These are phyloP conservation scores for Pachypeltis micranthus DNA, from an alignment of 1,140 invertebrate genomes.

Conservation along the genomic window DNA sequence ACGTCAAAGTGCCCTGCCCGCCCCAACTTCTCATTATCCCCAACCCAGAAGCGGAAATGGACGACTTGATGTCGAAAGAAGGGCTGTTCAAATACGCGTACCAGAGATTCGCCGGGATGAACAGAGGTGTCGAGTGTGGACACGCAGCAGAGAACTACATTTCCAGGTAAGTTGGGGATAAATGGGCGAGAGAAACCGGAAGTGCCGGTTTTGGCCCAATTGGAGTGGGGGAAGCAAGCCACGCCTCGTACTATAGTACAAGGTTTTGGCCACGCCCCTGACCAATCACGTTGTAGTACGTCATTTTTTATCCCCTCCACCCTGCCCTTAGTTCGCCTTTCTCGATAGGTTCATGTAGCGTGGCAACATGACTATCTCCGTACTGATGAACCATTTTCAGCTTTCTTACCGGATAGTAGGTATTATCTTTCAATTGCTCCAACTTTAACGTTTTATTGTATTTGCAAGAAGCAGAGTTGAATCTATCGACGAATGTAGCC, in stretches of 20 bases:
- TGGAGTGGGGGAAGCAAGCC: no score
- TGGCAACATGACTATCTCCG: no score
- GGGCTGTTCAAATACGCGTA: neutral
- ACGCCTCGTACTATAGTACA: neutral
- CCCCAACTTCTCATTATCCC: constrained; percentile 3
- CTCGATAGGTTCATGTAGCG: neutral
- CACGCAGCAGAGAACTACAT: neutral
- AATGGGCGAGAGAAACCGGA: neutral
- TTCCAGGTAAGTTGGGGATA: constrained; percentile 1
- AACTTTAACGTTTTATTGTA: no score
- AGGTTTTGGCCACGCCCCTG: neutral
- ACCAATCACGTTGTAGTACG: neutral
- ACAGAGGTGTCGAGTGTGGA: neutral
- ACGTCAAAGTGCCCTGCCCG: neutral
- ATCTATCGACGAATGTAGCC: no score
- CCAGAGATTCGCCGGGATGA: neutral
- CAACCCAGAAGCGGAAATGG: neutral
- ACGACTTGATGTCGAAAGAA: neutral
- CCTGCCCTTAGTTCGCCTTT: no score
- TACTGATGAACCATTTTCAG: no score
- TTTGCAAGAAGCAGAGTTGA: no score
- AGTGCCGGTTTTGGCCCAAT: neutral
- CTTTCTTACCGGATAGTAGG: no score
- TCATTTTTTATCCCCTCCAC: neutral
- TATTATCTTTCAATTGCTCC: no score